Evolutionary conservation across 2,113 vertebrate genomes (phyloP).

Genomic region (Leptosomus discolor): DNA sequence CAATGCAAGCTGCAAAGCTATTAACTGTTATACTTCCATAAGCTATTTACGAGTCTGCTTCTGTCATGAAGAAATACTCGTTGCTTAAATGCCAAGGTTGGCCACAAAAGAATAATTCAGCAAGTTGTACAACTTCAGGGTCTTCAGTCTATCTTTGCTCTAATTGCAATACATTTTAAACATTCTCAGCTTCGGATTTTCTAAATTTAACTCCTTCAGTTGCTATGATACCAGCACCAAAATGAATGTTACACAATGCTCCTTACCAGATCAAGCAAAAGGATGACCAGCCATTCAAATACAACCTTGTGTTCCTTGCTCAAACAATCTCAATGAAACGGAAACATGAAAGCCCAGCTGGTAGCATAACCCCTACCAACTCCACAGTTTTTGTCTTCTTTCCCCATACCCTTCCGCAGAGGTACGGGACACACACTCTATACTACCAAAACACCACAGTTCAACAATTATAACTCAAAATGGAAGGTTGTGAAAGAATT

Average conservation of each 20-base stretch:
- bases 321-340: background rate
- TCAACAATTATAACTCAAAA: background rate
- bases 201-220: slow-evolving; percentile 28
- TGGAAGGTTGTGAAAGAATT: background rate
- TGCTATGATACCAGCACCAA: slow-evolving; percentile 36
- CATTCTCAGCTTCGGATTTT: background rate
- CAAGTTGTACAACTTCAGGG: background rate
- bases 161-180: background rate
- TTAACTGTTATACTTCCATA: background rate
- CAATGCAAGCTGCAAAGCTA: background rate
- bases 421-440: background rate
- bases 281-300: background rate
- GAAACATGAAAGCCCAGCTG: background rate
- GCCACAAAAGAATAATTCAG: background rate
- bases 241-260: background rate
- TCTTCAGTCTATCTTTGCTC: background rate
- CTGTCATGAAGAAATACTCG: background rate
- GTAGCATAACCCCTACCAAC: background rate
- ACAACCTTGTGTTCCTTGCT: background rate
- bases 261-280: slow-evolving; percentile 1
- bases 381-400: background rate
- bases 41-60: background rate
- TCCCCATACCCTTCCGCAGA: background rate
- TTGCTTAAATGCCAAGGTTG: background rate
- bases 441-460: background rate